Base-by-base conservation (phyloP, 1,140 invertebrate species). In the Diabrotica virgifera region DNA sequence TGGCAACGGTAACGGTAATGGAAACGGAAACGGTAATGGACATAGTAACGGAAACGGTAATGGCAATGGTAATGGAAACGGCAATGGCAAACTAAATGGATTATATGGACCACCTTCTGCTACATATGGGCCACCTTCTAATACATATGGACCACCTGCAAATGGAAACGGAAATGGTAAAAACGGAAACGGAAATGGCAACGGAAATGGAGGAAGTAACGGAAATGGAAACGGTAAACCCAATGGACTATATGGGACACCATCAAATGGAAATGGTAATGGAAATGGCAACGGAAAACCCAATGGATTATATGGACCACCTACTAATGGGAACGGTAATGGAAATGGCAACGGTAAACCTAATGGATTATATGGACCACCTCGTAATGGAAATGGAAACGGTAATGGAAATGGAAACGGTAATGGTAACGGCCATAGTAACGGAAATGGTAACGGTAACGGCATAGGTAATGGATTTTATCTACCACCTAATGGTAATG, bases 391-490 rank as follows among this genome's bases (percentile, higher is more conserved):
- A 36, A 66, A 69, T 62, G 67, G 65, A 36, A 66, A 68, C 53
- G 59, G 60, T n/a, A 66, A 69, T 64, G 67, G 65, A 35, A 66
- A 68, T 58, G 66, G 61, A 13, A 76, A 77, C 66, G 74, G 74
- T 38, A 73, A 73, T 52, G 69, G 70, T 12, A 67, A 72, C 14
- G 66, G 68, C 35, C 6, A 58, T 12, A 37, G 0, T 14, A 63
- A 64, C 36, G 67, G 66, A 12, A 62, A 46, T 12, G 56, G 56
- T 24, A 62, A 62, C 60, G 58, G 52, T 35, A 69, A 70, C 55
- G 62, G 66, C 14, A 61, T 64, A 64, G 56, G 54, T 4, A 14
- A 14, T 10, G 9, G 9, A 24, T 12, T 51, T n/a, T 65, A 65
- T 63, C 52, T 35, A 6, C n/a, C 52, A 10, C 65, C 65, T 5